These are phyloP conservation scores for Hyla sarda DNA, from an alignment of 2,113 vertebrate species.

Conservation along the genomic window DNA sequence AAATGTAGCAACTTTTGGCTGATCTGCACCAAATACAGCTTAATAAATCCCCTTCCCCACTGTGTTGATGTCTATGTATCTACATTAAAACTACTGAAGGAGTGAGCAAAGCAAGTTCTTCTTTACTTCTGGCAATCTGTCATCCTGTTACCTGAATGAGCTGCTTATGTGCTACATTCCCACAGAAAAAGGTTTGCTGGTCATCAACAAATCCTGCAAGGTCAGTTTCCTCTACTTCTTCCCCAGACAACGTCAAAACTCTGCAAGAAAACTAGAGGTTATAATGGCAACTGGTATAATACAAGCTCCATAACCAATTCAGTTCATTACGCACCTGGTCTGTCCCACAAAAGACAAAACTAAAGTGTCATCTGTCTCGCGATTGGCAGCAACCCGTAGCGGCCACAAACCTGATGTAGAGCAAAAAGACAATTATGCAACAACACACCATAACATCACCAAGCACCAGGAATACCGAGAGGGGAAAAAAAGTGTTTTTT, in stretches of 20 bases:
- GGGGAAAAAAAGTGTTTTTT: no score
- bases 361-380: conserved; percentile 92
- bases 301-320: background rate
- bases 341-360: conserved; percentile 97
- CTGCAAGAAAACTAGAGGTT: conserved; percentile 65
- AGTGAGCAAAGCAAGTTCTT: no score
- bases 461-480: background rate
- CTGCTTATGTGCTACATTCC: conserved; percentile 94
- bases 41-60: no score
- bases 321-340: conserved; percentile 80
- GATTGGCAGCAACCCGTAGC: conserved; percentile 86
- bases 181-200: conserved; percentile 98
- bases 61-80: no score
- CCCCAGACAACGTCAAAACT: conserved; percentile 94
- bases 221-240: conserved; percentile 97
- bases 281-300: background rate
- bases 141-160: conserved; percentile 85
- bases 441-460: background rate
- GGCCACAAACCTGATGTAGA: conserved; percentile 89
- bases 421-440: background rate
- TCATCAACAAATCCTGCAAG: conserved; percentile 95
- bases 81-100: no score
- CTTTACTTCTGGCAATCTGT: background rate
- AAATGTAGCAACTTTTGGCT: no score
- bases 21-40: no score